Conservation (phyloP, 2,888 invertebrate genomes). For the Neoscelio sp. region DNA sequence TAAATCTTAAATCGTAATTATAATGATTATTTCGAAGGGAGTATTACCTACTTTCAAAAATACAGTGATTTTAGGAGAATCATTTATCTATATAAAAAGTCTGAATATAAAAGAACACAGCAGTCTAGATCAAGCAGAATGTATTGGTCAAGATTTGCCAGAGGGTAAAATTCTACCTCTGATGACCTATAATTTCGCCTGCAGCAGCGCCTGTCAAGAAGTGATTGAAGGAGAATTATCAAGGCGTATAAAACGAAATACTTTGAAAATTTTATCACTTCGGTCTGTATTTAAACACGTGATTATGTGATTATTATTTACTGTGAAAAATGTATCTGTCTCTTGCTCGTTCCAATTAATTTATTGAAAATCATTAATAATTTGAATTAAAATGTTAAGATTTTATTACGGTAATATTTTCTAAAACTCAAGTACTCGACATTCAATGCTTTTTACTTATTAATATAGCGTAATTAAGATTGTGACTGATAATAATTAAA, state of each 20-base stretch:
- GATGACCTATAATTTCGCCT: conserved; percentile 76
- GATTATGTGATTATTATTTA: background rate
- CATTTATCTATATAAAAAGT: conserved; percentile 2
- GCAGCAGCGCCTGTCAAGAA: conserved; percentile 82
- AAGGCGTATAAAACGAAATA: conserved; percentile 65
- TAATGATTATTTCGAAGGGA: conserved; percentile 3
- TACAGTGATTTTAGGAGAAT: conserved; percentile 7
- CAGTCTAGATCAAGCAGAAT: conserved; percentile 24
- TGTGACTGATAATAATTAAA: too few species aligned
- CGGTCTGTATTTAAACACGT: conserved; percentile 30
- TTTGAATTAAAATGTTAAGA: too few species aligned
- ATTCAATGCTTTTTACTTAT: too few species aligned
- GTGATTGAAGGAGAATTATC: conserved; percentile 82
- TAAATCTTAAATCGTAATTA: background rate
- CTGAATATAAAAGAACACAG: conserved; percentile 10
- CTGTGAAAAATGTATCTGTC: background rate
- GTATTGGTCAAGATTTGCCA: conserved; percentile 71
- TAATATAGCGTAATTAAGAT: too few species aligned
- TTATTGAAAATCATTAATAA: background rate
- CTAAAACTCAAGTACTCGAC: too few species aligned
- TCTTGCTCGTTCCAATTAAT: background rate
- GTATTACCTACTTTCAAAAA: conserved; percentile 11
- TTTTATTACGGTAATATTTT: too few species aligned
- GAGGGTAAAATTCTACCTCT: conserved; percentile 79
- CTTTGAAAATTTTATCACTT: conserved; percentile 76